These are phyloP conservation scores for Argyra leucocephala DNA, from an alignment of 2,888 invertebrate species.

Conservation along the genomic window DNA sequence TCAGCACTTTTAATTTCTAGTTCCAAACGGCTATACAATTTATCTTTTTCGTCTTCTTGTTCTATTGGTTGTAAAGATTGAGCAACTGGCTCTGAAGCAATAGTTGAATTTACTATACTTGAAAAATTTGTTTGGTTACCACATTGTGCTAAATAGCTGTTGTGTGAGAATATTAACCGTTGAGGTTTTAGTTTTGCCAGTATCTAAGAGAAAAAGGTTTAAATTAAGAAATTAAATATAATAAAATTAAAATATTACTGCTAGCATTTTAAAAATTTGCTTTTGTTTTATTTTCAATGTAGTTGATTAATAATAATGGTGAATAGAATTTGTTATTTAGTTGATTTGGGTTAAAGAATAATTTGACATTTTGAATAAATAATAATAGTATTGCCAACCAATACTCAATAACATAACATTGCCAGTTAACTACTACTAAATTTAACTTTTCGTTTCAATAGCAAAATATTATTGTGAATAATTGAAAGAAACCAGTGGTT, in stretches of 20 bases:
- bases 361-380: no score
- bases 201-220: neutral
- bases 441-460: no score
- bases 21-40: slow-evolving; percentile 71
- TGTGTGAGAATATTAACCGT: neutral
- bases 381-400: no score
- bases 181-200: neutral
- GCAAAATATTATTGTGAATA: no score
- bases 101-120: neutral
- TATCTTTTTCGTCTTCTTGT: slow-evolving; percentile 46
- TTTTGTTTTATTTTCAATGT: no score
- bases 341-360: no score
- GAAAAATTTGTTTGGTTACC: neutral
- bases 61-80: neutral
- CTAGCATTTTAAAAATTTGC: neutral
- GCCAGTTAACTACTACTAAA: no score
- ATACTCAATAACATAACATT: no score
- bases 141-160: neutral
- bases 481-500: no score
- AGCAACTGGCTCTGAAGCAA: neutral
- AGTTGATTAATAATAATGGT: no score
- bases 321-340: no score
- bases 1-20: slow-evolving; percentile 83
- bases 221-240: neutral
- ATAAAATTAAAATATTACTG: neutral